phyloP scores from a whole-genome alignment of 1,140 invertebrate species.

The Pseudomyrmex gracilis region DNA sequence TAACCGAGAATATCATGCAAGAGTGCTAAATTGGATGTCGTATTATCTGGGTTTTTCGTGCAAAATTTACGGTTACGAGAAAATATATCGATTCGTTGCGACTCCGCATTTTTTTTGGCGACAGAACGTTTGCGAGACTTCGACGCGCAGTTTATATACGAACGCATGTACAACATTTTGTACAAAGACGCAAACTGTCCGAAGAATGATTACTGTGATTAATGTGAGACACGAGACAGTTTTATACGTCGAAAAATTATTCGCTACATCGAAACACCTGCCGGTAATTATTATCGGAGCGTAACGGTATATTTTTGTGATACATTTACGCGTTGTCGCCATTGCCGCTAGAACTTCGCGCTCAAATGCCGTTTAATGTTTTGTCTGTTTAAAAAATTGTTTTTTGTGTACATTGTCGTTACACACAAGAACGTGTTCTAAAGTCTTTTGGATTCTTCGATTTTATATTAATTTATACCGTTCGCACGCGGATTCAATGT shows the following conservation, averaged over 20 bases:
- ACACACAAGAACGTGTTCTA: conserved; percentile 32
- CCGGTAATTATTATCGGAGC: conserved; percentile 46
- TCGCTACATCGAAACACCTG: conserved; percentile 40
- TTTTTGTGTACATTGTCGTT: conserved; percentile 14
- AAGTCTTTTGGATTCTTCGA: conserved; percentile 17
- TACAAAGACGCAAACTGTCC: background rate
- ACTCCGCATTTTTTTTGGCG: background rate
- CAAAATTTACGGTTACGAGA: conserved; percentile 12
- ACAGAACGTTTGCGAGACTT: background rate
- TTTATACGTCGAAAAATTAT: conserved; percentile 16
- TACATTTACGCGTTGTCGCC: conserved; percentile 12
- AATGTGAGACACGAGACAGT: background rate
- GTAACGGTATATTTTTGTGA: conserved; percentile 48
- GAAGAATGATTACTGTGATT: conserved; percentile 26
- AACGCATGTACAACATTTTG: too few relatives aligned
- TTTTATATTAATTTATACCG: conserved; percentile 35
- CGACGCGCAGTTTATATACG: too few relatives aligned
- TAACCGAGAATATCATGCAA: conserved; percentile 15
- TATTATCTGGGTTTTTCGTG: conserved; percentile 4
- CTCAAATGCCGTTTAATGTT: conserved; percentile 45
- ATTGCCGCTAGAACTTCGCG: conserved; percentile 26
- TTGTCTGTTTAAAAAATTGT: conserved; percentile 11
- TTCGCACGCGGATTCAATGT: background rate
- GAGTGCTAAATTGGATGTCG: conserved; percentile 25
- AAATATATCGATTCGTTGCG: conserved; percentile 8